These are phyloP conservation scores for Trichoplusia ni DNA, from an alignment of 1,140 invertebrate genomes.

Conservation along the genomic window DNA sequence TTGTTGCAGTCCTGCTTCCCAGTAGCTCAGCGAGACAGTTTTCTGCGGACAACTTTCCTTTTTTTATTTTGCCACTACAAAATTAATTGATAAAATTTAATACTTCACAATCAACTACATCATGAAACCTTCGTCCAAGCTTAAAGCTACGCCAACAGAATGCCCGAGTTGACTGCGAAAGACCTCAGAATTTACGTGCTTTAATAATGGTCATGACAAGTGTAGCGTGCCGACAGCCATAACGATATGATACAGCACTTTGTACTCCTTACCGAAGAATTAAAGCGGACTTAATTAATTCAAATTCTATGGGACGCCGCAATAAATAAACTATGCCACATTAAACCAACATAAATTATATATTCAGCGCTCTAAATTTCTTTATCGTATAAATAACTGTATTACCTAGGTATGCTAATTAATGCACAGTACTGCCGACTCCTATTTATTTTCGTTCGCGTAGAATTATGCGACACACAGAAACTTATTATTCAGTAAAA, in stretches of 20 bases:
- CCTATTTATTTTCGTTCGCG: constrained; percentile 11
- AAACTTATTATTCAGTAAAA: constrained; percentile 3
- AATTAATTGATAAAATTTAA: too few species aligned
- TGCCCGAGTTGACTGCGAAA: too few species aligned
- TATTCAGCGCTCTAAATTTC: constrained; percentile 17
- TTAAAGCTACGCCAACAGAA: too few species aligned
- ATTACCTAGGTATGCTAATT: constrained; percentile 20
- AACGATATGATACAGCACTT: constrained; percentile 2
- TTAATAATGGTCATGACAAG: not conserved
- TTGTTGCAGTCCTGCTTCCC: too few species aligned
- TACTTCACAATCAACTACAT: too few species aligned
- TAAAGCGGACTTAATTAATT: constrained; percentile 18
- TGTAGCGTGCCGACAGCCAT: constrained; percentile 4
- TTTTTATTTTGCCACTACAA: too few species aligned
- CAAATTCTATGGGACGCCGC: constrained; percentile 4
- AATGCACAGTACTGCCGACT: not conserved
- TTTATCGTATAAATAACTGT: constrained; percentile 18
- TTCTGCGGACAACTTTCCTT: too few species aligned
- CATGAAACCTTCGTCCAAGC: too few species aligned
- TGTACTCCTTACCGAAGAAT: not conserved
- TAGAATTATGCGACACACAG: not conserved
- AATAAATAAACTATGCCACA: constrained; percentile 18
- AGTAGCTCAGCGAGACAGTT: too few species aligned
- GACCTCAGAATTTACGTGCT: too few species aligned
- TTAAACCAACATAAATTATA: constrained; percentile 7